Evolutionary conservation across 2,888 invertebrate genomes (phyloP), one percentile per base, ranked within the genome.

Genomic region (Acrobasis repandana): DNA sequence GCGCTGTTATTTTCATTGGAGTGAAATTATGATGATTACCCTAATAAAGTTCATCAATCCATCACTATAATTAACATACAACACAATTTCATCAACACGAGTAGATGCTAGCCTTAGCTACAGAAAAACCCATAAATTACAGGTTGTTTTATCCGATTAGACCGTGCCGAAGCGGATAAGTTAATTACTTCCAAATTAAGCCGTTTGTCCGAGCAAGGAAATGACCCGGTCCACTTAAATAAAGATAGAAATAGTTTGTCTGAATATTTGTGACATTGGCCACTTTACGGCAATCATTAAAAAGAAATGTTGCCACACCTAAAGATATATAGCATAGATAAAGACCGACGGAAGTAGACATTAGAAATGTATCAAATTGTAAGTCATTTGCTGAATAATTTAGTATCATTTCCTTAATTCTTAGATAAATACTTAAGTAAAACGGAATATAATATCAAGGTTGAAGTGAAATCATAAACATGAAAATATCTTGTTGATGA

Each of bases 111-210:
- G 6, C 4, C 28, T 28, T 28, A 28, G 28, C 11, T 16, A 18
- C 16, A 10, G 1, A 20, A 20, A 50, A 14, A 28, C 20, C 43
- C 2, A 43, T 43, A 43, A 43, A 43, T 43, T 5, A 28, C 2
- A 28, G 6, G n/a, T 43, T 43, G n/a, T 43, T 43, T 50, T 50
- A 50, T 18, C 1, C 9, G 28, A 28, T 56, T 56, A n/a, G 33
- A 47, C 28, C 48, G n/a, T 62, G 61, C 61, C 64, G 48, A 34
- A 48, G 34, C 57, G 46, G 15, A 57, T 57, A 47, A 47, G 34
- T 57, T 48, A 57, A 57, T 57, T 48, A 48, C 34, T 10, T 34
- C 47, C 57, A 57, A 57, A 57, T 57, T 48, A 57, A 34, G 47
- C 57, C 14, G 15, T 57, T 48, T 57, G 34, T 34, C 34, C 11